Percentiles rank a stretch among this genome's conserved stretches.
phyloP scores from a whole-genome alignment of 2,888 invertebrate species.

The Agonopterix subpropinquella region DNA sequence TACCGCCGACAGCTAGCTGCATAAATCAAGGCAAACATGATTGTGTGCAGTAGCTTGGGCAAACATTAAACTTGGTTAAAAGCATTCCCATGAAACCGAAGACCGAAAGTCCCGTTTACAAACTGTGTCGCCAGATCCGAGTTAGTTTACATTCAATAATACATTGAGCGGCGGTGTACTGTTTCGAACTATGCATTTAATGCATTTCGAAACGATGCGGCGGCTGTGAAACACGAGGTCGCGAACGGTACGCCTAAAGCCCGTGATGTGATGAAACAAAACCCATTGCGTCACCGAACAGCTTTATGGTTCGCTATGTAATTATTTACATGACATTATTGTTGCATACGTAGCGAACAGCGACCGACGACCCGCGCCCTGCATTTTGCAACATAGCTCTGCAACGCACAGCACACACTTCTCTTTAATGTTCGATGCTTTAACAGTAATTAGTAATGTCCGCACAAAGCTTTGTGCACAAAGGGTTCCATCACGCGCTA shows the following conservation, averaged over 20 bases:
- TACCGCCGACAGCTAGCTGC: conserved; percentile 4
- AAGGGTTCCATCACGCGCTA: conserved; percentile 51
- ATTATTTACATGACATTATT: conserved; percentile 69
- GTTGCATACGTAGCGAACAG: conserved; percentile 23
- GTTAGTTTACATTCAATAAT: conserved; percentile 52
- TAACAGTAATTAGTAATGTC: conserved; percentile 41
- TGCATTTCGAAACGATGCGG: conserved; percentile 73
- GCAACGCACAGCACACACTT: conserved; percentile 9
- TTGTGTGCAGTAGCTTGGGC: conserved; percentile 10
- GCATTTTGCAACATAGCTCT: conserved; percentile 35
- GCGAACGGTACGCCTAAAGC: conserved; percentile 61
- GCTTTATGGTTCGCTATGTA: conserved; percentile 62
- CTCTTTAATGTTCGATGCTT: conserved; percentile 17
- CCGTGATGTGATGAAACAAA: conserved; percentile 65
- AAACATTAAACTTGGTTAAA: conserved; percentile 21
- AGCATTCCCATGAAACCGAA: conserved; percentile 30
- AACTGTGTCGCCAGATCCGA: conserved; percentile 26
- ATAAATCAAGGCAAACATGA: conserved; percentile 9
- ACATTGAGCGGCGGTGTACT: conserved; percentile 28
- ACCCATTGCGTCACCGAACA: conserved; percentile 64
- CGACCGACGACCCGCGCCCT: conserved; percentile 14
- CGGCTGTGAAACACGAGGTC: conserved; percentile 68
- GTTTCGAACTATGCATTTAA: conserved; percentile 65
- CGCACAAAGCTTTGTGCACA: conserved; percentile 59
- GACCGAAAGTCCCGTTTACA: conserved; percentile 17